These are phyloP conservation scores for Pseudomyrmex sp. DNA, from an alignment of 1,140 invertebrate genomes.

Conservation along the genomic window DNA sequence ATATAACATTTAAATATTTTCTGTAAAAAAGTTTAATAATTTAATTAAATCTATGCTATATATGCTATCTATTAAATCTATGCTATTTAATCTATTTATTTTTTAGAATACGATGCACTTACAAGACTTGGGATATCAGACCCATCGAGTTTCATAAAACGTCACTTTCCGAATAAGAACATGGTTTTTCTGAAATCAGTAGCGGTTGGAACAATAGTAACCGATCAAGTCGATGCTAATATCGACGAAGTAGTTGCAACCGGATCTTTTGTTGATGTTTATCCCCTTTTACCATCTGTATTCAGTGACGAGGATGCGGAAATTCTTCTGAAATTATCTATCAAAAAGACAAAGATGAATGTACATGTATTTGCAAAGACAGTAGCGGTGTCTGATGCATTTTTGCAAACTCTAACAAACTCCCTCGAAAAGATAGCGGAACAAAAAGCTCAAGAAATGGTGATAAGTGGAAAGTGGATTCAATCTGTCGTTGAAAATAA, in stretches of 20 bases:
- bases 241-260: conserved; percentile 93
- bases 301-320: conserved; percentile 91
- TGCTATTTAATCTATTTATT: conserved; percentile 14
- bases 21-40: neutral
- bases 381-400: conserved; percentile 83
- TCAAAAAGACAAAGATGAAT: conserved; percentile 84
- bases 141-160: conserved; percentile 92
- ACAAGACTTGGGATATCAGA: conserved; percentile 95
- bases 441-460: conserved; percentile 90
- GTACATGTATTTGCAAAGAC: conserved; percentile 79
- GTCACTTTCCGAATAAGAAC: conserved; percentile 90
- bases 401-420: conserved; percentile 89
- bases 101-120: conserved; percentile 95
- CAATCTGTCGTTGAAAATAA: conserved; percentile 81
- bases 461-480: conserved; percentile 88
- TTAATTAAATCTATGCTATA: conserved; percentile 1
- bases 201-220: conserved; percentile 90
- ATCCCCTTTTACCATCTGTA: conserved; percentile 91
- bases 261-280: conserved; percentile 92
- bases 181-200: conserved; percentile 91
- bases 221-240: conserved; percentile 92
- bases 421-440: conserved; percentile 89
- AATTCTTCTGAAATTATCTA: conserved; percentile 88
- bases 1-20: conserved; percentile 8
- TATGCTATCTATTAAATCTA: too few species aligned